Conservation (phyloP, 2,113 vertebrate species). For the Pantherophis guttatus region DNA sequence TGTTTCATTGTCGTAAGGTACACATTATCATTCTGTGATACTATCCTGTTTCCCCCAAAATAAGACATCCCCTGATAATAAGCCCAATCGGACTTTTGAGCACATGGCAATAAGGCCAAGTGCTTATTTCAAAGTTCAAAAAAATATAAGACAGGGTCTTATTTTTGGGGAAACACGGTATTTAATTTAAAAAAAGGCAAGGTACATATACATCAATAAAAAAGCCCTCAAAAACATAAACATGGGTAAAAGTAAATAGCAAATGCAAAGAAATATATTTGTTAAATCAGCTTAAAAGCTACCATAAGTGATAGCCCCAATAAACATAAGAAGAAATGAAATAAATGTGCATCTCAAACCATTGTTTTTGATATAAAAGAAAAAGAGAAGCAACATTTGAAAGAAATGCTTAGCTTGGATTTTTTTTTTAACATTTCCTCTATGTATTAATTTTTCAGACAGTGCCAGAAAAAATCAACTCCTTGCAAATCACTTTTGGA, state of each 20-base stretch:
- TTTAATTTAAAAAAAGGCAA: background rate
- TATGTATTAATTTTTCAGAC: background rate
- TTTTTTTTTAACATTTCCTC: background rate
- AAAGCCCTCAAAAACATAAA: background rate
- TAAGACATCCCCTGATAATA: too few species aligned
- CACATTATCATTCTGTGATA: background rate
- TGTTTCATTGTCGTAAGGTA: background rate
- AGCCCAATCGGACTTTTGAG: too few species aligned
- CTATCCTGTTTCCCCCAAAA: background rate
- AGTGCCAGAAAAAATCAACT: background rate
- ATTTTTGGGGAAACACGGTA: background rate
- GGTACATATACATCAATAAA: background rate
- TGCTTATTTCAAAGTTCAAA: too few species aligned
- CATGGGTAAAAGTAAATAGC: background rate
- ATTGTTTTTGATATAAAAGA: background rate
- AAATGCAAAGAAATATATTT: background rate
- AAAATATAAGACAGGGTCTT: too few species aligned
- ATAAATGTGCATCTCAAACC: background rate
- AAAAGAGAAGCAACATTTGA: background rate
- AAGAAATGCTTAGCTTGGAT: background rate
- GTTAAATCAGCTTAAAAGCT: background rate
- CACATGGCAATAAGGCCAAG: too few species aligned
- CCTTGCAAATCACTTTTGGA: background rate
- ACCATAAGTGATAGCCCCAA: background rate
- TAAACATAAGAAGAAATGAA: background rate